phyloP scores from a whole-genome alignment of 2,797 vertebrate species.

The Hydrocynus forskahlii region DNA sequence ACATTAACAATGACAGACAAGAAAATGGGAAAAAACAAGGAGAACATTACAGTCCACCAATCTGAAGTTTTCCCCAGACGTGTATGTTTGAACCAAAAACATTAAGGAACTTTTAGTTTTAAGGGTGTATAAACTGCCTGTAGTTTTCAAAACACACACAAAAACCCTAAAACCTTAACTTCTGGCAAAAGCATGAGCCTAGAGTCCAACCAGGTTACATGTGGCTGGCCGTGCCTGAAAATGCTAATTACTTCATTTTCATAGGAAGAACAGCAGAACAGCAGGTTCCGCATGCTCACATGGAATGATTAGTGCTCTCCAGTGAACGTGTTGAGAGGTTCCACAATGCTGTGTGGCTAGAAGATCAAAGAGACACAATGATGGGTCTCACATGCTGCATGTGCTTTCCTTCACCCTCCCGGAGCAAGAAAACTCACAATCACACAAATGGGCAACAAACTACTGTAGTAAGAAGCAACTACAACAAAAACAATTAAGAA shows the following conservation, averaged over 20 bases:
- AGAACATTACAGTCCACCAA: no score
- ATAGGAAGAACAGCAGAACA: neutral
- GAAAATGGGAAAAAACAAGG: no score
- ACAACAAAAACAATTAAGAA: neutral
- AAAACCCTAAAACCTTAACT: neutral
- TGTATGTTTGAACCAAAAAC: no score
- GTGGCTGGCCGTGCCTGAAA: conserved; percentile 8
- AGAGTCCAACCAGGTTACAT: neutral
- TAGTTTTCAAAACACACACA: neutral
- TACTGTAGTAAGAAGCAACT: neutral
- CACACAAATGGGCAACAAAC: neutral
- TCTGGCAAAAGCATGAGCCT: neutral
- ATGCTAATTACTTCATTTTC: conserved; percentile 21
- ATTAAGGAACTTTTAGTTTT: neutral
- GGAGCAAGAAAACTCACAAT: neutral
- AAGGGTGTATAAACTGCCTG: neutral
- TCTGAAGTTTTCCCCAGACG: no score
- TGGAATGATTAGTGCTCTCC: conserved; percentile 20
- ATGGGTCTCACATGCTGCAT: conserved; percentile 1
- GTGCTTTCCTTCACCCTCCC: neutral
- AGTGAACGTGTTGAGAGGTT: conserved; percentile 12
- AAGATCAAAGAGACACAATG: neutral
- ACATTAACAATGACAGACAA: no score
- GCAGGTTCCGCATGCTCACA: conserved; percentile 6
- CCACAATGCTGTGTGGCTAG: neutral